Evolutionary conservation across 2,797 vertebrate species (phyloP).

Genomic region (Hippopotamyrus pictus): DNA sequence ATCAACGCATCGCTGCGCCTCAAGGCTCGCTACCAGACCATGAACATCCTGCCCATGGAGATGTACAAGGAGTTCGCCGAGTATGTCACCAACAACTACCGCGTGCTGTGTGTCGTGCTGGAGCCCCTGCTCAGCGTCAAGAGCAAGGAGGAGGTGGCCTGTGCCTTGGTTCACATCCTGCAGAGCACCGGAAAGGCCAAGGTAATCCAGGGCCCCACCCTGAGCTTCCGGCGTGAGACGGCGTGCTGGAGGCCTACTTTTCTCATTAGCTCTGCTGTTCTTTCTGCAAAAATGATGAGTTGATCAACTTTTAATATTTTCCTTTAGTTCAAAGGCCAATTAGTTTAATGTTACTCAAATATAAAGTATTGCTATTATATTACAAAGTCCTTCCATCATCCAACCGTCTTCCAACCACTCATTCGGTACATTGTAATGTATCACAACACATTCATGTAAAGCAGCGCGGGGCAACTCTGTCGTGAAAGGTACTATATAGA

Average conservation of each 20-base stretch:
- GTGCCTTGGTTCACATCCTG: slow-evolving; percentile 88
- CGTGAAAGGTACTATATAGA: background rate
- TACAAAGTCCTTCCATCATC: background rate
- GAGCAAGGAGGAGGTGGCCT: slow-evolving; percentile 97
- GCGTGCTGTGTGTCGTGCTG: slow-evolving; percentile 84
- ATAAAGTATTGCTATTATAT: background rate
- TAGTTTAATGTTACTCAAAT: background rate
- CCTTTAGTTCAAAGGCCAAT: background rate
- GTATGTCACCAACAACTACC: slow-evolving; percentile 93
- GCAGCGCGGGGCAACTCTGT: background rate
- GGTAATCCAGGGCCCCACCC: slow-evolving; percentile 49
- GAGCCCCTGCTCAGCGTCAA: slow-evolving; percentile 90
- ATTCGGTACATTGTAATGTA: background rate
- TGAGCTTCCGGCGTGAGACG: background rate
- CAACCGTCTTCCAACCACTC: background rate
- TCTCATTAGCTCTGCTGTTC: background rate
- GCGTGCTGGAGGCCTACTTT: background rate
- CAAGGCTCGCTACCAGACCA: slow-evolving; percentile 92
- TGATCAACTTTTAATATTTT: background rate
- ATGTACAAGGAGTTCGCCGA: slow-evolving; percentile 96
- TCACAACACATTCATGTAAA: background rate
- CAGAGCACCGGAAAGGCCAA: slow-evolving; percentile 94
- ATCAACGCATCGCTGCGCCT: slow-evolving; percentile 86
- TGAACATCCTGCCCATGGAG: slow-evolving; percentile 98
- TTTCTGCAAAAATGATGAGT: background rate